Percentiles rank a stretch among this genome's conserved stretches.
These are phyloP conservation scores for Drosophila bipectinata DNA, from an alignment of 1,140 invertebrate species.

Conservation along the genomic window DNA sequence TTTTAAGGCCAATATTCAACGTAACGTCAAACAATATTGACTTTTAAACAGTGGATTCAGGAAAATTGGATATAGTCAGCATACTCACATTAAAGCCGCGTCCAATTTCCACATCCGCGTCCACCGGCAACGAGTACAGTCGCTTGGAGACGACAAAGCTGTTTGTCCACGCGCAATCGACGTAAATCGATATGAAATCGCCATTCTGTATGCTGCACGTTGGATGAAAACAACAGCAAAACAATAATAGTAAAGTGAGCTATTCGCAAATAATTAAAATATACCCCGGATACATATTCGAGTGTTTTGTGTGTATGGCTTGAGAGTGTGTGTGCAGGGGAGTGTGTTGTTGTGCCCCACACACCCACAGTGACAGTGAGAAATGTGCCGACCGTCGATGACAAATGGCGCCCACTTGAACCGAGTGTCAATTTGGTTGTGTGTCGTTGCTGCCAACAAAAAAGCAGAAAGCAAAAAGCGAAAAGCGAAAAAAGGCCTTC, in stretches of 20 bases:
- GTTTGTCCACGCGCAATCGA: conserved; percentile 82
- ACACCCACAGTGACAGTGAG: conserved; percentile 44
- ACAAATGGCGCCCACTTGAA: conserved; percentile 76
- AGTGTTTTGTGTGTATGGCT: background rate
- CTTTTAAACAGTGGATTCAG: background rate
- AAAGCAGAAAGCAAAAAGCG: conserved; percentile 21
- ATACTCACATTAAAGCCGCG: conserved; percentile 83
- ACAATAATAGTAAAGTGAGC: conserved; percentile 47
- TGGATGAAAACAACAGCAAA: conserved; percentile 36
- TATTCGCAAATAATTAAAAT: conserved; percentile 73
- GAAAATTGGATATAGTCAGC: conserved; percentile 16
- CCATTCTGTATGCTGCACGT: conserved; percentile 79
- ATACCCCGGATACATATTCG: conserved; percentile 38
- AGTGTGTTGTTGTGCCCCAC: background rate
- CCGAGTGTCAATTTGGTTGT: conserved; percentile 75
- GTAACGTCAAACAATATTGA: background rate
- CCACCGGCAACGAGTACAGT: conserved; percentile 73
- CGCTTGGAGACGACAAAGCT: conserved; percentile 83
- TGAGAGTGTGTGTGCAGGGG: conserved; percentile 4
- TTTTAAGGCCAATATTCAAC: no score
- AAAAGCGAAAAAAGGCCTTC: conserved; percentile 31
- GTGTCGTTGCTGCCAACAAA: conserved; percentile 49
- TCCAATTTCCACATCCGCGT: conserved; percentile 83
- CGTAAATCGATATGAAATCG: conserved; percentile 83
- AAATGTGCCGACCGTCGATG: conserved; percentile 68